These are phyloP conservation scores for Romanomermis culicivorax DNA, from an alignment of 2,888 invertebrate species.

Conservation along the genomic window DNA sequence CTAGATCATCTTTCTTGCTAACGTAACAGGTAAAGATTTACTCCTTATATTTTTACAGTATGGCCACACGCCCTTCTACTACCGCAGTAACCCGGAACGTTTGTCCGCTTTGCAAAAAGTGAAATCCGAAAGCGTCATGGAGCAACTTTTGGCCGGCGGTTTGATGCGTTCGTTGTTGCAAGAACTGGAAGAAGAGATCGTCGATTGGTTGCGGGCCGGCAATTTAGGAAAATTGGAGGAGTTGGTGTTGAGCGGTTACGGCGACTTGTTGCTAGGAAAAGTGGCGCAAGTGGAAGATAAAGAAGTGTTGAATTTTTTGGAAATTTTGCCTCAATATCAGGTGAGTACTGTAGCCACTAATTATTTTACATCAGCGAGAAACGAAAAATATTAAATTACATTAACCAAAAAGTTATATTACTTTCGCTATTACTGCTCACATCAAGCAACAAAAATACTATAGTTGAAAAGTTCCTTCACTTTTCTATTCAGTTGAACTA, in stretches of 20 bases:
- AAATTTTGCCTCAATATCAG: conserved; percentile 58
- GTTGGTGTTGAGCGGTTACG: conserved; percentile 67
- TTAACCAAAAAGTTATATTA: no score
- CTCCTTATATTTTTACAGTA: no score
- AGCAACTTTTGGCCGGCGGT: conserved; percentile 26
- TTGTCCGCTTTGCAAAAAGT: conserved; percentile 38
- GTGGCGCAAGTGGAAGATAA: conserved; percentile 34
- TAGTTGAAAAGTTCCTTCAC: no score
- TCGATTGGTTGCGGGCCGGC: conserved; percentile 36
- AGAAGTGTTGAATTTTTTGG: conserved; percentile 48
- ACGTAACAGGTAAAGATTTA: no score
- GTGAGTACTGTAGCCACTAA: conserved; percentile 28
- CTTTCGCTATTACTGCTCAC: no score
- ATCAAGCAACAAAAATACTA: no score
- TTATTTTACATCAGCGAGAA: background rate
- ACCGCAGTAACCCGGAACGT: conserved; percentile 46
- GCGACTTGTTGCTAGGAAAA: conserved; percentile 50
- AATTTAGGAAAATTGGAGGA: conserved; percentile 75
- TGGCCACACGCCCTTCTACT: conserved; percentile 57
- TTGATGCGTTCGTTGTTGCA: conserved; percentile 21
- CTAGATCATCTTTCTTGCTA: no score
- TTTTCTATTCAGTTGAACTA: no score
- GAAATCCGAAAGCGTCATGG: conserved; percentile 22
- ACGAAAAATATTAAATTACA: no score
- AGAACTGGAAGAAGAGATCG: conserved; percentile 30